Base-by-base conservation (phyloP, 2,797 vertebrate genomes). In the Molossus alvarezi region DNA sequence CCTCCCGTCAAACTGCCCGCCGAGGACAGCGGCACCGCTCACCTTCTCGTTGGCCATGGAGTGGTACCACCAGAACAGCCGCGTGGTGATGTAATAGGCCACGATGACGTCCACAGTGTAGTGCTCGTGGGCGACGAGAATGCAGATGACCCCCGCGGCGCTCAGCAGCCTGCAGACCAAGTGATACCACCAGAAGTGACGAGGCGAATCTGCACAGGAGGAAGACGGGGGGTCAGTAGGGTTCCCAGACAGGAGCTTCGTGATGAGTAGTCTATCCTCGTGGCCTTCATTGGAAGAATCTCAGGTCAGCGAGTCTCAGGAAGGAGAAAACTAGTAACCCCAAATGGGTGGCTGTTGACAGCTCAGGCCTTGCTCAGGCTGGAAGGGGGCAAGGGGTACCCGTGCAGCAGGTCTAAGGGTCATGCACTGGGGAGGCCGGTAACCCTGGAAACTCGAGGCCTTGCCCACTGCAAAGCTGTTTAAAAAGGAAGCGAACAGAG, bases 31-130 rank as follows among this genome's bases (percentile, higher is more conserved):
- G 41, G 41, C 41, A 4, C 41, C 41, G 87, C 98, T 98, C 96
- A 99, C 99, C 99, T 99, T 99, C 97, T 99, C 98, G 79, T 99
- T 99, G 96, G 99, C 99, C 99, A 99, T 99, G 3, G 99, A 99
- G 96, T 99, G 99, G 98, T 99, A 99, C 99, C 99, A 99, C 99
- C 99, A 99, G 98, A 99, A 99, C 37, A 99, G 99, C n/a, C 99
- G 98, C 0, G 99, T 99, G 23, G 99, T 99, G 98, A 99, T 99
- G 25, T 99, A 99, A 91, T 99, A 99, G 64, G 99, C 99, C 94
- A 99, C 98, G 15, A 99, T 98, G 95, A 99, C 99, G 0, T 99
- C 99, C 55, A 99, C 98, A 0, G 99, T 99, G 72, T 99, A 99
- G 98, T 99, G 99, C 94, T 99, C 99, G 23, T 99, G 99, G 21